Base-by-base conservation (phyloP, 2,888 invertebrate species). In the Crioceris asparagi region DNA sequence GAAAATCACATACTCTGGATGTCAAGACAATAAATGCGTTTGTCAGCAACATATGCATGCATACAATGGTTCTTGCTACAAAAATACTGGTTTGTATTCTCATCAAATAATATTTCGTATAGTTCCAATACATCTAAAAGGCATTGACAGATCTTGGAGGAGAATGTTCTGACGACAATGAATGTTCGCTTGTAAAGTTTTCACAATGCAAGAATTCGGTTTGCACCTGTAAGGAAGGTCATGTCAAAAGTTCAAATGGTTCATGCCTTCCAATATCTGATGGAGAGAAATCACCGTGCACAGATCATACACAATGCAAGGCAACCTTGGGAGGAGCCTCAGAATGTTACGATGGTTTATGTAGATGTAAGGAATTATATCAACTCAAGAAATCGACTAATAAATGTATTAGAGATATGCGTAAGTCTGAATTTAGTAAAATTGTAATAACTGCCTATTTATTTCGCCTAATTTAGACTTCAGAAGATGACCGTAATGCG, bases 61-160 rank as follows among this genome's bases (percentile, higher is more conserved):
- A n/a, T n/a, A n/a, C n/a, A n/a, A n/a, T n/a, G n/a, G n/a, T n/a
- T n/a, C n/a, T n/a, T n/a, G n/a, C n/a, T n/a, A n/a, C n/a, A n/a
- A n/a, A n/a, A n/a, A n/a, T n/a, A n/a, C n/a, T n/a, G n/a, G n/a
- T n/a, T n/a, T n/a, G n/a, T n/a, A n/a, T n/a, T n/a, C n/a, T n/a
- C n/a, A n/a, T n/a, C n/a, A n/a, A n/a, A n/a, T n/a, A n/a, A n/a
- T n/a, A n/a, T n/a, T n/a, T n/a, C n/a, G n/a, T n/a, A n/a, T n/a
- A n/a, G n/a, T n/a, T n/a, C n/a, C n/a, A n/a, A n/a, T n/a, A n/a
- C n/a, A n/a, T n/a, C n/a, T n/a, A n/a, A n/a, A n/a, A n/a, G n/a
- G n/a, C n/a, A n/a, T n/a, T n/a, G n/a, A n/a, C 26, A 60, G 60
- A 35, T 19, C 42, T 60, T 10, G 59, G 55, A n/a, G 46, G 48